Conservation (phyloP, 2,888 invertebrate genomes). For the Lasioglossum malachurum region DNA sequence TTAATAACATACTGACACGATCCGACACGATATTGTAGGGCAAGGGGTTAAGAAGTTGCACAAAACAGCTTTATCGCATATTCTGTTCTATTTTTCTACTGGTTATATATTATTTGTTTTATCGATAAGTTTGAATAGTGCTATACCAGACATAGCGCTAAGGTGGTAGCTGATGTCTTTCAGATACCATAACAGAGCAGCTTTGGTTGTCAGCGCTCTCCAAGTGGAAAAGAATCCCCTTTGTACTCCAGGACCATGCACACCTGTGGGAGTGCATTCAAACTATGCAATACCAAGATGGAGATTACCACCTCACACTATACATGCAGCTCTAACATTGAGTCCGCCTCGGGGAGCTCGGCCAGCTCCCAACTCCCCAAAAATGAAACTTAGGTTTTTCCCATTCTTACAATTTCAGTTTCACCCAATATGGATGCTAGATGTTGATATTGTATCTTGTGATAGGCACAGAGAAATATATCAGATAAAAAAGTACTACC, state of each 20-base stretch:
- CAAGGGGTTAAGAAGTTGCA: neutral
- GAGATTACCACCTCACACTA: constrained; percentile 86
- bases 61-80: constrained; percentile 21
- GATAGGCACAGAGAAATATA: constrained; percentile 68
- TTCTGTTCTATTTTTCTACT: constrained; percentile 26
- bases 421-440: constrained; percentile 81
- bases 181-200: constrained; percentile 97
- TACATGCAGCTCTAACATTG: constrained; percentile 90
- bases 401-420: constrained; percentile 75
- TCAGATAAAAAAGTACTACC: constrained; percentile 61
- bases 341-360: constrained; percentile 86
- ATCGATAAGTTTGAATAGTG: constrained; percentile 43
- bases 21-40: too few species aligned
- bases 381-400: constrained; percentile 95
- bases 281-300: constrained; percentile 85
- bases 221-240: constrained; percentile 97
- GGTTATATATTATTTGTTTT: constrained; percentile 33
- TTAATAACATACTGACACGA: too few species aligned
- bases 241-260: constrained; percentile 93
- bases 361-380: constrained; percentile 92
- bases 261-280: constrained; percentile 83
- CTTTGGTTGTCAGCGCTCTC: constrained; percentile 96
- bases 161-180: constrained; percentile 81
- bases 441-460: constrained; percentile 78
- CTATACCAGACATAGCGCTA: constrained; percentile 66